phyloP scores from a whole-genome alignment of 2,797 vertebrate species.

The Falco berigora region DNA sequence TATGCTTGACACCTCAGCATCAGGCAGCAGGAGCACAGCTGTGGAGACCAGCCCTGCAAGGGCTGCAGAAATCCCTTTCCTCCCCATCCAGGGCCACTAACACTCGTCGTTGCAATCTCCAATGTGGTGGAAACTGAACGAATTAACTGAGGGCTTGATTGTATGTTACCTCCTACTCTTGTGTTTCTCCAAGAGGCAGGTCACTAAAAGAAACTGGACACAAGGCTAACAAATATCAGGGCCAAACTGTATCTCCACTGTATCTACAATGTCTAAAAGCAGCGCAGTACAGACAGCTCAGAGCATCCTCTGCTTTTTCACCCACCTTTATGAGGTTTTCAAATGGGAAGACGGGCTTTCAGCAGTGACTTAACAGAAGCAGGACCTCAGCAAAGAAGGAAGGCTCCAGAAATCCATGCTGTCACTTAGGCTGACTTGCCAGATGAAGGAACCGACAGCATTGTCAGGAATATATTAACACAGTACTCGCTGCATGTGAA shows the following conservation, averaged over 20 bases:
- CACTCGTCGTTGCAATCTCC: neutral
- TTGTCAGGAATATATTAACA: neutral
- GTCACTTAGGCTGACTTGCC: neutral
- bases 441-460: neutral
- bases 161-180: neutral
- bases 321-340: neutral
- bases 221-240: neutral
- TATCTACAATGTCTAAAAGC: neutral
- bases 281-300: neutral
- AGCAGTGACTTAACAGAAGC: neutral
- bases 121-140: neutral
- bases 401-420: neutral
- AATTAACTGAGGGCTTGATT: neutral
- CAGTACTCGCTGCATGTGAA: fast-evolving
- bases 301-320: neutral
- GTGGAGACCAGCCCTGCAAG: neutral
- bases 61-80: neutral
- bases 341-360: neutral
- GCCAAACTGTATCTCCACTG: neutral
- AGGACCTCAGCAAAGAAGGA: neutral
- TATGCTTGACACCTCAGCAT: neutral
- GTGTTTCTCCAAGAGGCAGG: neutral
- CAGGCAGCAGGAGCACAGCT: neutral
- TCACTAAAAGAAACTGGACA: neutral
- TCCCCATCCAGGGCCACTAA: neutral